phyloP scores from a whole-genome alignment of 1,140 invertebrate species.

The Dreissena rostriformis region DNA sequence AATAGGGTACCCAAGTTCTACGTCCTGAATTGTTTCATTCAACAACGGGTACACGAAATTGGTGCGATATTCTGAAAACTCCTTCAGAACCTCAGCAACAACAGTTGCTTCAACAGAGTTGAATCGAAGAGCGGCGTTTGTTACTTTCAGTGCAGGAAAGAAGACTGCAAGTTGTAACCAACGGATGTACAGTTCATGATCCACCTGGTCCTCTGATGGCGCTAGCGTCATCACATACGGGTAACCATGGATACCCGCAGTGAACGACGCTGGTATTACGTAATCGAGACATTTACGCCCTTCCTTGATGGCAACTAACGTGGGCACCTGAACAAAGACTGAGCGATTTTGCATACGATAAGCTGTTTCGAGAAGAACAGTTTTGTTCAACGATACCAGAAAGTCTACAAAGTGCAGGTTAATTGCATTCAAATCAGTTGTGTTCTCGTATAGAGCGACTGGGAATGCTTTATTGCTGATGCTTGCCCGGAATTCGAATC shows the following conservation, averaged over 20 bases:
- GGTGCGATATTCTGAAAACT: constrained; percentile 64
- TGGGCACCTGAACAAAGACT: constrained; percentile 57
- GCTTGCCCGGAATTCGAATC: constrained; percentile 37
- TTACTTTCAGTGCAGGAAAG: constrained; percentile 85
- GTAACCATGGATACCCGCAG: constrained; percentile 93
- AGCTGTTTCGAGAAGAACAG: constrained; percentile 53
- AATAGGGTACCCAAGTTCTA: constrained; percentile 85
- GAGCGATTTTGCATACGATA: constrained; percentile 58
- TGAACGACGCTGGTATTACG: constrained; percentile 89
- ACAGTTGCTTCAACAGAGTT: constrained; percentile 88
- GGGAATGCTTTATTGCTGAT: constrained; percentile 91
- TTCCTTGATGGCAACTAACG: constrained; percentile 28
- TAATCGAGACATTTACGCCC: constrained; percentile 57
- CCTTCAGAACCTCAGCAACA: constrained; percentile 15
- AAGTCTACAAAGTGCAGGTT: constrained; percentile 37
- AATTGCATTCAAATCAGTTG: constrained; percentile 52
- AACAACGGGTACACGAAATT: constrained; percentile 82
- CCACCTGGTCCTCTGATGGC: constrained; percentile 80
- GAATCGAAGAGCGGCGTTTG: constrained; percentile 87
- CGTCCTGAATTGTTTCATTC: constrained; percentile 82
- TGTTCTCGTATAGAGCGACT: neutral
- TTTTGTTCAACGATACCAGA: constrained; percentile 36
- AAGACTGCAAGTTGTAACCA: constrained; percentile 94
- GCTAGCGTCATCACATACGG: constrained; percentile 88
- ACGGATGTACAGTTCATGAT: constrained; percentile 91